Base-by-base conservation (phyloP, 2,888 invertebrate species). In the Chrysodeixis includens region DNA sequence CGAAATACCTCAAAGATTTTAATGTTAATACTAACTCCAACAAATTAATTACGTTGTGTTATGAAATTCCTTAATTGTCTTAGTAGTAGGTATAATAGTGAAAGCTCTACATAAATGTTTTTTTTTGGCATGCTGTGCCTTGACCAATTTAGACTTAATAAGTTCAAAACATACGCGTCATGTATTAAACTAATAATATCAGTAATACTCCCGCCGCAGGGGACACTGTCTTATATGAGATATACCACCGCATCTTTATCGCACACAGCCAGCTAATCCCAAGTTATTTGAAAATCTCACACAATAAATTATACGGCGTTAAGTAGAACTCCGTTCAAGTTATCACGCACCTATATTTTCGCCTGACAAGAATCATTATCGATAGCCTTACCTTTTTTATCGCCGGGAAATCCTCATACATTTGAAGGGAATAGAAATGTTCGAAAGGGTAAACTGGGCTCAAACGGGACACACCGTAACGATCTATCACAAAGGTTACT, bases 321-420 rank as follows among this genome's bases (percentile, higher is more conserved):
- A 35, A 35, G 35, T 35, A 35, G 12, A 35, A 35, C 14, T 14
- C 35, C 14, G 14, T 12, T 35, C 35, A 35, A 35, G 35, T 35
- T 35, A 35, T 35, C 35, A 35, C 35, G 12, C 35, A 12, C 35
- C 14, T 26, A 35, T 35, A 35, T 35, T 35, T 35, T 14, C 35
- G 12, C 14, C n/a, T 40, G n/a, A 40, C 40, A 40, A 40, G n/a
- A 40, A n/a, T 40, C 40, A 40, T n/a, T n/a, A 40, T 40, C n/a
- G 40, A 40, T 40, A 40, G n/a, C 40, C 40, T 40, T 40, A n/a
- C 40, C 40, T 40, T 40, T 40, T 40, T 40, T 40, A 40, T 40
- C 35, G 35, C 14, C 12, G 35, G 35, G 14, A 35, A 35, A 35
- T 35, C 35, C 35, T 35, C n/a, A 40, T 40, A 40, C n/a, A 40